Percentiles rank a stretch among this genome's conserved stretches.
Conservation (phyloP, 1,140 invertebrate genomes). For the Cotesia glomerata region DNA sequence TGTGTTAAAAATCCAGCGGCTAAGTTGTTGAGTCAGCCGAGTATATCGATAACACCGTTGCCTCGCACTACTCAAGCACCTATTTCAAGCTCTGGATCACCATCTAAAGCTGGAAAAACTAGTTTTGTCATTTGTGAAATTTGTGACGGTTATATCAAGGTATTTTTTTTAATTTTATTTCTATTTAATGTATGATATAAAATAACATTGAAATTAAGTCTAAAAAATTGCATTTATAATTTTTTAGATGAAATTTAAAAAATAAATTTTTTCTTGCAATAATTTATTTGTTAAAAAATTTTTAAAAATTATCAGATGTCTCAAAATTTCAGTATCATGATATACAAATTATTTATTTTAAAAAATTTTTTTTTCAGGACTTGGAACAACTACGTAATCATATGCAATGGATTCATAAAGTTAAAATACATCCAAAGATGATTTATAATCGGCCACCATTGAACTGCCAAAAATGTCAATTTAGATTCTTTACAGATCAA, state of each 20-base stretch:
- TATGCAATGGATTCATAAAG: constrained; percentile 96
- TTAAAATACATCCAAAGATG: constrained; percentile 96
- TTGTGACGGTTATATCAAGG: constrained; percentile 93
- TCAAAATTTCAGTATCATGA: too few relatives aligned
- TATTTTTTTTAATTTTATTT: constrained; percentile 40
- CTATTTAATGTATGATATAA: neutral
- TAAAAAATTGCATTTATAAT: too few relatives aligned
- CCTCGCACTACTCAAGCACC: constrained; percentile 69
- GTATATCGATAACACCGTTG: constrained; percentile 89
- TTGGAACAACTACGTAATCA: constrained; percentile 90
- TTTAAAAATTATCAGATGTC: too few relatives aligned
- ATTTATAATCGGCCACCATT: constrained; percentile 92
- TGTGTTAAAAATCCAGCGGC: constrained; percentile 61
- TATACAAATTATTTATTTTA: constrained; percentile 20
- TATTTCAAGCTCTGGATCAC: constrained; percentile 57
- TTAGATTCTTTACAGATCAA: constrained; percentile 81
- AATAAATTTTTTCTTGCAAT: too few relatives aligned
- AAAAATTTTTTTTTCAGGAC: constrained; percentile 65
- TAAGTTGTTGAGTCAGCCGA: constrained; percentile 75
- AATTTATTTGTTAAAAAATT: too few relatives aligned
- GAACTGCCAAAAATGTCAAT: constrained; percentile 96
- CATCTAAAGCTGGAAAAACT: constrained; percentile 69
- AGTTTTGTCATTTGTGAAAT: constrained; percentile 94
- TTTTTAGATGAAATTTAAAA: too few relatives aligned
- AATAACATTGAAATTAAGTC: neutral